A percentile compares a stretch with the other conserved stretches of the same genome.
Conservation (phyloP, 2,113 vertebrate species). For the Gobius niger region DNA sequence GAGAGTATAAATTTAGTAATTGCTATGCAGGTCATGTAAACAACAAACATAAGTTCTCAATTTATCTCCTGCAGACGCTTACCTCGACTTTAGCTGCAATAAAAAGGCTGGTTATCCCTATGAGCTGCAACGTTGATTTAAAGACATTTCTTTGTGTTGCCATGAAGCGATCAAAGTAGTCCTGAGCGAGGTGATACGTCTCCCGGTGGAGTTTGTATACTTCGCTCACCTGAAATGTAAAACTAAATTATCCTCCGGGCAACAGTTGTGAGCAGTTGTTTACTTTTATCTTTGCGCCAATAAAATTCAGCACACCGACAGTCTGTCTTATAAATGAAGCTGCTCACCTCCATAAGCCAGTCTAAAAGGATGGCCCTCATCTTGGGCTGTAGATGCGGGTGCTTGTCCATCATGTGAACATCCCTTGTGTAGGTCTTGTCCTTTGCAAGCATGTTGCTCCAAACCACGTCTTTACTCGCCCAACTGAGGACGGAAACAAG, state of each 20-base stretch:
- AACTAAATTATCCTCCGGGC: not conserved
- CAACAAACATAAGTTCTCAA: not conserved
- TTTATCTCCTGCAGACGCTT: not conserved
- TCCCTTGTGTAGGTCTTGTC: conserved; percentile 85
- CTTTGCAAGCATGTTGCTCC: conserved; percentile 92
- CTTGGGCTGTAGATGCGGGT: conserved; percentile 91
- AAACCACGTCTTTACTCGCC: conserved; percentile 92
- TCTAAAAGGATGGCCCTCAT: conserved; percentile 95
- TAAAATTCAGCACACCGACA: no score
- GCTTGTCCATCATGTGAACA: conserved; percentile 84
- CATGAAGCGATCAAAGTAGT: conserved; percentile 98
- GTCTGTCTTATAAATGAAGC: no score
- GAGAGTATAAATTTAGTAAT: not conserved
- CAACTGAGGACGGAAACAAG: conserved; percentile 76
- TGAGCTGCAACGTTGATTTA: conserved; percentile 91
- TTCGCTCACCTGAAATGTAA: conserved; percentile 86
- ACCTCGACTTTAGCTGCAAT: conserved; percentile 97
- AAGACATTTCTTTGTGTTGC: conserved; percentile 88
- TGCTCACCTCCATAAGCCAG: conserved; percentile 95
- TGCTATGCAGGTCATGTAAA: not conserved
- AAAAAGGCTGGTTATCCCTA: conserved; percentile 93
- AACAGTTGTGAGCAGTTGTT: not conserved
- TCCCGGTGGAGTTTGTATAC: conserved; percentile 95
- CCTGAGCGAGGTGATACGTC: conserved; percentile 93
- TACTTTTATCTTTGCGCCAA: no score